Conservation (phyloP, 2,888 invertebrate species). For the Drosophila mimica region DNA sequence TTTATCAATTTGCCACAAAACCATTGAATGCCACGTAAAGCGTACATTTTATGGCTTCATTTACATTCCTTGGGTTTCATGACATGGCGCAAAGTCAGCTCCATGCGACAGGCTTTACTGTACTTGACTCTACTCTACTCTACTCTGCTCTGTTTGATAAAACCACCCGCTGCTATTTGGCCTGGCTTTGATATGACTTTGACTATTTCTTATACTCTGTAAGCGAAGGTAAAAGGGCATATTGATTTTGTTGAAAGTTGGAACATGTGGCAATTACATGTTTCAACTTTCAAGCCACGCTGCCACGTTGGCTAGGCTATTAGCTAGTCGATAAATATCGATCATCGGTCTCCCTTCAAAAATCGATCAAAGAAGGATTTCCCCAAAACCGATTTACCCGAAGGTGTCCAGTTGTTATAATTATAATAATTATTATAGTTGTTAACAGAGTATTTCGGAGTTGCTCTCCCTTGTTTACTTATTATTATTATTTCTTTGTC, state of each 20-base stretch:
- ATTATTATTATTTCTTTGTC: slow-evolving; percentile 12
- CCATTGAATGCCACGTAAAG: slow-evolving; percentile 57
- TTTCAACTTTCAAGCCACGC: too few species aligned
- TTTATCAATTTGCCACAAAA: slow-evolving; percentile 56
- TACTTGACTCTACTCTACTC: not conserved
- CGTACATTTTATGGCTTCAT: slow-evolving; percentile 76
- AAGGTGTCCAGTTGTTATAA: too few species aligned
- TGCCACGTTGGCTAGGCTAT: too few species aligned
- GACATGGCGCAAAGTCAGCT: slow-evolving; percentile 18
- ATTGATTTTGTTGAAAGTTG: not conserved
- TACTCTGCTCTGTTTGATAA: not conserved
- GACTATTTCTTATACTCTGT: not conserved
- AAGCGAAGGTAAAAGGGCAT: not conserved
- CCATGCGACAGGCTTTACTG: slow-evolving; percentile 17
- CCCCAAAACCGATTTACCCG: too few species aligned
- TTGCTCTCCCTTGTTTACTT: not conserved
- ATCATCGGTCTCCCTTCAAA: too few species aligned
- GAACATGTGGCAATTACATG: too few species aligned
- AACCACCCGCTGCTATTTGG: not conserved
- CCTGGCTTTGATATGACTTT: slow-evolving; percentile 31
- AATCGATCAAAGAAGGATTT: too few species aligned
- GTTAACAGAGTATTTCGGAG: not conserved
- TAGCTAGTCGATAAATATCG: too few species aligned
- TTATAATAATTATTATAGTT: not conserved
- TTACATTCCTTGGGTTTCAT: slow-evolving; percentile 70